A percentile compares a stretch with the other conserved stretches of the same genome.
These are phyloP conservation scores for Lepidurus arcticus DNA, from an alignment of 1,140 invertebrate species.

Conservation along the genomic window DNA sequence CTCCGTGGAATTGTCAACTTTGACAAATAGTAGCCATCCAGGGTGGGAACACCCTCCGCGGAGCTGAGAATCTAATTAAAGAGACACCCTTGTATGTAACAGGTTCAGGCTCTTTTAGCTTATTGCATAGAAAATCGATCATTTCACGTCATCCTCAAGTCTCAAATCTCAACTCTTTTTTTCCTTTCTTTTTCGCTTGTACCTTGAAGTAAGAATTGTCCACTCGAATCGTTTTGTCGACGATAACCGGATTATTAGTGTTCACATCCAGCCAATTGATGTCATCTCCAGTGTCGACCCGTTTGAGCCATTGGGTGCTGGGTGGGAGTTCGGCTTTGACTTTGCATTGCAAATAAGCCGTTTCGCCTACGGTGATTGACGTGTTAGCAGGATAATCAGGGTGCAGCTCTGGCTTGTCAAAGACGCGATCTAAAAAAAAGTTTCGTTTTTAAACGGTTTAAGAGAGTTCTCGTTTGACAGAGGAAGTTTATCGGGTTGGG, in stretches of 20 bases:
- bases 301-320: not conserved
- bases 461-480: not conserved
- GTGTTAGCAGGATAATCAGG: not conserved
- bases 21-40: not conserved
- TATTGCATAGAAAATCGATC: not conserved
- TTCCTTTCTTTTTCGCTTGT: not conserved
- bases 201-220: slow-evolving; percentile 3
- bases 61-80: slow-evolving; percentile 10
- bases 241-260: not conserved
- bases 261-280: not conserved
- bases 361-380: not conserved
- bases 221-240: not conserved
- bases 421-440: not conserved
- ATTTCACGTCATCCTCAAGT: not conserved
- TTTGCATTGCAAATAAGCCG: slow-evolving; percentile 9
- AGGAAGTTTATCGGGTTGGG: not conserved
- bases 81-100: not conserved
- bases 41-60: not conserved
- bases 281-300: not conserved
- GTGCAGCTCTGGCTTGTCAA: not conserved
- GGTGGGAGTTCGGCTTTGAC: not conserved
- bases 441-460: not conserved
- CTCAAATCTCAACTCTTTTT: not conserved
- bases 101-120: not conserved
- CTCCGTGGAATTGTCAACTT: slow-evolving; percentile 3